Conservation (phyloP, 2,113 vertebrate species). For the Grus americana region DNA sequence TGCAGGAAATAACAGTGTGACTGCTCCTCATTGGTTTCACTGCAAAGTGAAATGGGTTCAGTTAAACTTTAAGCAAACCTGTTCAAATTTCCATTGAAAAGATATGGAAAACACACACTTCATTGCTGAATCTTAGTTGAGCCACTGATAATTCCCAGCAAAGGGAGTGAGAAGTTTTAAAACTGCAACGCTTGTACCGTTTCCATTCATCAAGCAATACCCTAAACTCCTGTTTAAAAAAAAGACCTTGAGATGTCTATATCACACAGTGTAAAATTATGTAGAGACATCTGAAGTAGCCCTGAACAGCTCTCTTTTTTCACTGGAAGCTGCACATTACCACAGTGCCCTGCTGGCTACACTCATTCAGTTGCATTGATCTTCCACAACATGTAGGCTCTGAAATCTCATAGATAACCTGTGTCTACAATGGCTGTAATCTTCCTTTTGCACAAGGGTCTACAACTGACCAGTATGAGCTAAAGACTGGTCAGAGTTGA, state of each 20-base stretch:
- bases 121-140: background rate
- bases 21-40: background rate
- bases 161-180: background rate
- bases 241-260: background rate
- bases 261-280: background rate
- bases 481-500: background rate
- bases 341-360: background rate
- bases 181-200: background rate
- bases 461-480: background rate
- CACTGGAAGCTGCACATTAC: background rate
- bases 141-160: background rate
- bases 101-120: background rate
- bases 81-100: background rate
- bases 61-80: background rate
- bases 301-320: background rate
- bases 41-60: background rate
- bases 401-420: background rate
- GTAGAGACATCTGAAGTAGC: background rate
- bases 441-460: background rate
- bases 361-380: background rate
- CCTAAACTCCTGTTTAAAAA: background rate
- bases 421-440: background rate
- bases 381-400: background rate
- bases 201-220: background rate
- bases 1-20: background rate